Percentiles rank a stretch among this genome's conserved stretches.
These are phyloP conservation scores for Apotomis capreana DNA, from an alignment of 2,888 invertebrate species.

Conservation along the genomic window DNA sequence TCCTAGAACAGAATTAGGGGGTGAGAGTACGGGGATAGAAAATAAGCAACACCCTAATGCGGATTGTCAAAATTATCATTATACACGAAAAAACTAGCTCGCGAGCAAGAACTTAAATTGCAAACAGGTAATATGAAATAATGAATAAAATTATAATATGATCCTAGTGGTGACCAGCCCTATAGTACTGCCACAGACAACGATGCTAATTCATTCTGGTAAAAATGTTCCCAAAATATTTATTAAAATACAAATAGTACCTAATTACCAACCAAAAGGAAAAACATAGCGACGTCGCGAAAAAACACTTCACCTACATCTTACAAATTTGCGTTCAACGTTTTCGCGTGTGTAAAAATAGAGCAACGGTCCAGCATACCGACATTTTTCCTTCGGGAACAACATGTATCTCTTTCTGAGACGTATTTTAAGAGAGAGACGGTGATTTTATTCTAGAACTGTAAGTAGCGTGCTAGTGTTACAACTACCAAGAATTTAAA, in stretches of 20 bases:
- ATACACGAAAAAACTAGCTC: no score
- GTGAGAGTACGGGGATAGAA: no score
- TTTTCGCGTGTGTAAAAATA: not conserved
- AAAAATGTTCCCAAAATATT: not conserved
- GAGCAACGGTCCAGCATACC: not conserved
- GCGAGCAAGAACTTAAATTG: no score
- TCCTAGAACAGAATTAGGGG: no score
- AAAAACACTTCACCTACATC: not conserved
- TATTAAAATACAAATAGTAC: not conserved
- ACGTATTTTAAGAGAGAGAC: not conserved
- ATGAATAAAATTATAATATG: no score
- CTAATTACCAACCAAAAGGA: no score
- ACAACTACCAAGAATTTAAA: not conserved
- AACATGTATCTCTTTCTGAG: not conserved
- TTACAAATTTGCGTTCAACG: not conserved
- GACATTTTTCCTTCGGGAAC: not conserved
- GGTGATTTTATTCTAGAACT: not conserved
- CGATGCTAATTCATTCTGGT: not conserved
- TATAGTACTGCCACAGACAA: no score
- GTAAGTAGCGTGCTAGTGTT: not conserved
- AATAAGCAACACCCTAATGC: no score
- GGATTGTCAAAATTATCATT: no score
- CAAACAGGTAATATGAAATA: no score
- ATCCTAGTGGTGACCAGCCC: no score
- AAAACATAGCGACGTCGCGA: not conserved